Base-by-base conservation (phyloP, 2,888 invertebrate genomes). In the Drosophila subsilvestris region DNA sequence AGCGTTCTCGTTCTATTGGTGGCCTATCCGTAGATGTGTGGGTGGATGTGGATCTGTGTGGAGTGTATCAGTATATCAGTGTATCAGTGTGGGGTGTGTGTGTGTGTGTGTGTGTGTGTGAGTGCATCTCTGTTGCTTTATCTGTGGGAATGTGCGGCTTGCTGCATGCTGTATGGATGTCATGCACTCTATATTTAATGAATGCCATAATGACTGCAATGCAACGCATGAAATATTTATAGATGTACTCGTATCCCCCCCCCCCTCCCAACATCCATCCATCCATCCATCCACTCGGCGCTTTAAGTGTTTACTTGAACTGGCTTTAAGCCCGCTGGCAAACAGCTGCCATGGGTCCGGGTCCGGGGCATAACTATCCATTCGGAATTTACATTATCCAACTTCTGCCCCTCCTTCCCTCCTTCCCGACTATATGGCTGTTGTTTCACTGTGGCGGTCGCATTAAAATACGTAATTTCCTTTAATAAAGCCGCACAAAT, bases 191-290 rank as follows among this genome's bases (percentile, higher is more conserved):
- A 79, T 85, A 82, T 88, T 87, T 85, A 88, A 88, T 87, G 84
- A 88, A 88, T 85, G 83, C 87, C 88, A 87, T 88, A 88, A 85
- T 88, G 84, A 88, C 88, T 85, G 84, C 84, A 88, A 73, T 86
- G 84, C 89, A 88, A 87, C 80, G 79, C 85, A 87, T 85, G 69
- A 87, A 88, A 87, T 87, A 85, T 85, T 85, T 85, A 88, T 85
- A 84, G 79, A 80, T 86, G 57, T 48, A 57, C 56, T 43, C 56
- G 48, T 25, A 56, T 37, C 44, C 66, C 18, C 58, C 42, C 37
- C 7, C 2, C 27, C 27, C 47, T 55, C 25, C 55, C 25, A 8
- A 14, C 45, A 22, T 37, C 42, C 54, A n/a, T 14, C 53, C 53
- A 42, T 42, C 53, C 37, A 44, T 22, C 47, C 73, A 58, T 56